These are phyloP conservation scores for Manis pentadactyla DNA, from an alignment of 2,797 vertebrate genomes.

Conservation along the genomic window DNA sequence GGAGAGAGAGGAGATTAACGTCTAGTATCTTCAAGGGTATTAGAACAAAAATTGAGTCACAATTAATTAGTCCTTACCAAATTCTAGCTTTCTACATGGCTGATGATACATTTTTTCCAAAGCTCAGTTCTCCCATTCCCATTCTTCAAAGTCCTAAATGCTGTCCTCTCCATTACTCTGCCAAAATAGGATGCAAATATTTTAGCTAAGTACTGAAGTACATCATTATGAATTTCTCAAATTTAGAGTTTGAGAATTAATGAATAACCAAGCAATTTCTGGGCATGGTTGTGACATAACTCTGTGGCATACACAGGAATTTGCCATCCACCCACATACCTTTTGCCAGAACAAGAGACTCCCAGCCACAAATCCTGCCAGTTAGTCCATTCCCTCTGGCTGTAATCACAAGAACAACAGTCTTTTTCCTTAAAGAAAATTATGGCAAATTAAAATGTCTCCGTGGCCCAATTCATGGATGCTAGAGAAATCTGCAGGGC, in stretches of 20 bases:
- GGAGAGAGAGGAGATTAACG: slow-evolving; percentile 73
- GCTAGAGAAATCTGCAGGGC: slow-evolving; percentile 23
- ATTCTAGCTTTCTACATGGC: slow-evolving; percentile 73
- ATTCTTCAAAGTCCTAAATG: slow-evolving; percentile 73
- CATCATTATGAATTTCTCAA: slow-evolving; percentile 79
- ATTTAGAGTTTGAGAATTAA: slow-evolving; percentile 80
- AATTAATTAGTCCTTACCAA: slow-evolving; percentile 77
- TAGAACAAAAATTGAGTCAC: slow-evolving; percentile 74
- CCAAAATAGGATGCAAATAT: slow-evolving; percentile 74
- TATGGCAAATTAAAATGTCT: slow-evolving; percentile 71
- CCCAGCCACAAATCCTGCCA: slow-evolving; percentile 87
- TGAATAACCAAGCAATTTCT: slow-evolving; percentile 85
- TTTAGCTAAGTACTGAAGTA: slow-evolving; percentile 78
- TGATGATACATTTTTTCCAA: slow-evolving; percentile 71
- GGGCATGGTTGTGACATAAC: slow-evolving; percentile 70
- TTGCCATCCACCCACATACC: slow-evolving; percentile 86
- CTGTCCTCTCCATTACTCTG: slow-evolving; percentile 62
- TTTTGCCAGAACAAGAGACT: slow-evolving; percentile 87
- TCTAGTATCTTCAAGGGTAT: slow-evolving; percentile 70
- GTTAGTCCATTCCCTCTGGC: slow-evolving; percentile 87
- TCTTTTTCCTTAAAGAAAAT: slow-evolving; percentile 81
- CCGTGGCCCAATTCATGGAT: slow-evolving; percentile 1
- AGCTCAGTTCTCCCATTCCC: slow-evolving; percentile 63
- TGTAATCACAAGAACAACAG: slow-evolving; percentile 84
- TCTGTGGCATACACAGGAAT: slow-evolving; percentile 86